Evolutionary conservation across 2,888 invertebrate species (phyloP), one percentile per base, ranked within the genome.

Genomic region (Epinotia nisella): DNA sequence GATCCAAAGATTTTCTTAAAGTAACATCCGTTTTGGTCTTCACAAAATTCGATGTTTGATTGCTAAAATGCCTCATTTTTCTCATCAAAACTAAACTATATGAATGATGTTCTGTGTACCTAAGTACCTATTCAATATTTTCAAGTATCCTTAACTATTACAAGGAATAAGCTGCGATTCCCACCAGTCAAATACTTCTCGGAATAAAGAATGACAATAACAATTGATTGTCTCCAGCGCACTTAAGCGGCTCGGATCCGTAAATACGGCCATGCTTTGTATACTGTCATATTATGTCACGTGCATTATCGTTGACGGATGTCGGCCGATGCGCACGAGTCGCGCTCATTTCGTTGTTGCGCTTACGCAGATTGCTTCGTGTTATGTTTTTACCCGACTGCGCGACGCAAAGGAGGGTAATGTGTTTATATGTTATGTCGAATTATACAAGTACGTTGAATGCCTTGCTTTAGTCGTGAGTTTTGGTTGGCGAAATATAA

Each of bases 241-340:
- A 55, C 60, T 60, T 67, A 49, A 61, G 45, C 24, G 29, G 35
- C 35, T 35, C 35, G 2, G 62, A 19, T 11, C 45, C 60, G 35
- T 60, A 71, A 60, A 66, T 60, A 66, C 58, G 39, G 55, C 19
- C 62, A 67, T 71, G 66, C 61, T 61, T 71, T 71, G n/a, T n/a
- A n/a, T n/a, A 61, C 55, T 55, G 71, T 67, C 71, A 53, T 60
- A 29, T 71, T 49, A 67, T 61, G 67, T 71, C 66, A 67, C 29
- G 71, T 65, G 60, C 66, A 71, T 71, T 71, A 71, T 61, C 66
- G 53, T 55, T 67, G 71, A 67, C 66, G 71, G 66, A 71, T 61
- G 66, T 45, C 49, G 56, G 41, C 39, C 55, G 58, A 61, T 7
- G 53, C 70, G 70, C 70, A 41, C 21, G 58, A 35, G 29, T 19